These are phyloP conservation scores for Podocnemis expansa DNA, from an alignment of 2,113 vertebrate genomes.

Conservation along the genomic window DNA sequence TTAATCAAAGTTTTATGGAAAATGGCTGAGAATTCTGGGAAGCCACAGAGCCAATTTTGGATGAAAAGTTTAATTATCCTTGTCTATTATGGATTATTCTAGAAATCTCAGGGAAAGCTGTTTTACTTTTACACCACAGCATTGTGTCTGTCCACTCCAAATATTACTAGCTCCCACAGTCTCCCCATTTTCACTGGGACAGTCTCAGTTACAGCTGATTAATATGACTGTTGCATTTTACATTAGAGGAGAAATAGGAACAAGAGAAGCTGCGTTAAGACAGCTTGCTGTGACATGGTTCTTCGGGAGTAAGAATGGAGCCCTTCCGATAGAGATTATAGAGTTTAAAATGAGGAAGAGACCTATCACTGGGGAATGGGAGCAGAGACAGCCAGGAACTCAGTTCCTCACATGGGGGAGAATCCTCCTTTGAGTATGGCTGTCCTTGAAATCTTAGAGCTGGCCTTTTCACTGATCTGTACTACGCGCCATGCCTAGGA, in stretches of 20 bases:
- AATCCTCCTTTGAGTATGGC: not conserved
- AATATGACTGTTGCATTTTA: accelerated
- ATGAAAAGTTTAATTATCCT: not conserved
- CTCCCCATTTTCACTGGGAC: not conserved
- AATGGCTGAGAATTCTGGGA: accelerated
- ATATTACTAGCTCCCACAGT: not conserved
- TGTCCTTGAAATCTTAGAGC: not conserved
- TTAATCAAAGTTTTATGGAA: not conserved
- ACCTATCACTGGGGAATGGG: not conserved
- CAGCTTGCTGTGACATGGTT: not conserved
- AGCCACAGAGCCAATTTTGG: not conserved
- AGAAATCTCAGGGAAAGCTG: not conserved
- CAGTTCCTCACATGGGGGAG: not conserved
- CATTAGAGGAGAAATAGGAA: accelerated
- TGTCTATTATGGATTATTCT: not conserved
- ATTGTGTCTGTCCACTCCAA: not conserved
- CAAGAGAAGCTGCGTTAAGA: accelerated
- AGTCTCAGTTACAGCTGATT: not conserved
- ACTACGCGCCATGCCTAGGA: not conserved
- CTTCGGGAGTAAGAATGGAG: accelerated
- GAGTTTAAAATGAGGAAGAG: not conserved
- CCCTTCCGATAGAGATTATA: not conserved
- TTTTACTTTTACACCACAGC: not conserved
- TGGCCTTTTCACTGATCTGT: not conserved
- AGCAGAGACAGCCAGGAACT: not conserved